A percentile compares a stretch with the other conserved stretches of the same genome.
phyloP scores from a whole-genome alignment of 35 echinoderm and acorn worm species.

The Heliocidaris tuberculata region DNA sequence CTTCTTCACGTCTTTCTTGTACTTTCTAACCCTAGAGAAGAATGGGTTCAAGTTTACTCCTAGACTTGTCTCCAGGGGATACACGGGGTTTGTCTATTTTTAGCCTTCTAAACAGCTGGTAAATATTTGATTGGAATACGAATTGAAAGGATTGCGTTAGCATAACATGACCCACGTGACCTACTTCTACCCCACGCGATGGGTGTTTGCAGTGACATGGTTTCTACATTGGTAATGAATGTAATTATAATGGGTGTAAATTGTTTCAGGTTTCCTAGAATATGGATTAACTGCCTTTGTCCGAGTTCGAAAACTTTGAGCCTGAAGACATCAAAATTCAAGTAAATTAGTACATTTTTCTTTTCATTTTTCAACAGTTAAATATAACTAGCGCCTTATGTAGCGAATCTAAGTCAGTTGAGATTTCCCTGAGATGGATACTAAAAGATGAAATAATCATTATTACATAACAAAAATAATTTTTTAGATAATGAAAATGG shows the following conservation, averaged over 20 bases:
- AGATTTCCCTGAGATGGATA: too few species aligned
- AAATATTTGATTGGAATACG: not conserved
- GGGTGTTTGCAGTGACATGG: not conserved
- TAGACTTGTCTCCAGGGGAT: not conserved
- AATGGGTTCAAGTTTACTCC: not conserved
- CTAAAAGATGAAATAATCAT: too few species aligned
- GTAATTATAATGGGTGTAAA: not conserved
- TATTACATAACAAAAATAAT: too few species aligned
- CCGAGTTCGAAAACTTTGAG: too few species aligned
- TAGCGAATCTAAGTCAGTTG: too few species aligned
- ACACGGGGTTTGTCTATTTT: not conserved
- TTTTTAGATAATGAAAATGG: too few species aligned
- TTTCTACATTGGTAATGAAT: not conserved
- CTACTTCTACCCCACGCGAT: not conserved
- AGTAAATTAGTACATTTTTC: too few species aligned
- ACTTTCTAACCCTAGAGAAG: not conserved
- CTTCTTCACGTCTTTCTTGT: not conserved
- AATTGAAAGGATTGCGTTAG: not conserved
- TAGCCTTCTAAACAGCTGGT: slow-evolving; percentile 1
- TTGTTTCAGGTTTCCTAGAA: not conserved
- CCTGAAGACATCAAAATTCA: too few species aligned
- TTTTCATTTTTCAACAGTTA: too few species aligned
- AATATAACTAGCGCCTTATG: too few species aligned
- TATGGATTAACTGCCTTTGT: not conserved
- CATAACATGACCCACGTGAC: not conserved